Conservation (phyloP, 2,113 vertebrate genomes). For the Eurystomus gularis region DNA sequence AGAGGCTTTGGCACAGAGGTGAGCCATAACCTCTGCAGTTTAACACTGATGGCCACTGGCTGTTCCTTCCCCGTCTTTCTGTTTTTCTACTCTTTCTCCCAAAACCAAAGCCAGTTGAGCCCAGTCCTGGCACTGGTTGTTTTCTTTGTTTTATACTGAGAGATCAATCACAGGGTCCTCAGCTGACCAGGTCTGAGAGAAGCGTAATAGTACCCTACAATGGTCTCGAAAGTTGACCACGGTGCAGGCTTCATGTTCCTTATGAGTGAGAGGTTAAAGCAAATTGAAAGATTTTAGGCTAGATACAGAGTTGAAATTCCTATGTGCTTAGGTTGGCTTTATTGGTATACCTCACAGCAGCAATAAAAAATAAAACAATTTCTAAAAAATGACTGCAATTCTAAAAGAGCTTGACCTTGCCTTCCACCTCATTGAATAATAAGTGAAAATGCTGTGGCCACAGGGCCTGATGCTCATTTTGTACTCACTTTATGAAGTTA, state of each 20-base stretch:
- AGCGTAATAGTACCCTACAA: not conserved
- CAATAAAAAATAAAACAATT: conserved; percentile 42
- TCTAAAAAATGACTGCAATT: not conserved
- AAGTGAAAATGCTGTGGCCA: not conserved
- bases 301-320: conserved; percentile 33
- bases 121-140: not conserved
- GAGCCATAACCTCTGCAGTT: not conserved
- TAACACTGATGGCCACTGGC: not conserved
- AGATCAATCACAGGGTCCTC: not conserved
- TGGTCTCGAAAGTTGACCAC: not conserved
- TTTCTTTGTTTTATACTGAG: not conserved
- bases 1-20: not conserved
- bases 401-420: conserved; percentile 12
- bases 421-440: not conserved
- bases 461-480: not conserved
- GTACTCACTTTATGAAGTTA: not conserved
- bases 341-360: conserved; percentile 1
- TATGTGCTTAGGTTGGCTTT: conserved; percentile 3
- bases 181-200: not conserved
- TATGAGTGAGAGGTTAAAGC: not conserved
- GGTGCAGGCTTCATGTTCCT: not conserved
- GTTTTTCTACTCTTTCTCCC: not conserved
- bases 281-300: not conserved
- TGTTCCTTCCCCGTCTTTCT: not conserved
- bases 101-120: not conserved